Conservation (phyloP, 2,113 vertebrate species). For the Tonatia bakeri region DNA sequence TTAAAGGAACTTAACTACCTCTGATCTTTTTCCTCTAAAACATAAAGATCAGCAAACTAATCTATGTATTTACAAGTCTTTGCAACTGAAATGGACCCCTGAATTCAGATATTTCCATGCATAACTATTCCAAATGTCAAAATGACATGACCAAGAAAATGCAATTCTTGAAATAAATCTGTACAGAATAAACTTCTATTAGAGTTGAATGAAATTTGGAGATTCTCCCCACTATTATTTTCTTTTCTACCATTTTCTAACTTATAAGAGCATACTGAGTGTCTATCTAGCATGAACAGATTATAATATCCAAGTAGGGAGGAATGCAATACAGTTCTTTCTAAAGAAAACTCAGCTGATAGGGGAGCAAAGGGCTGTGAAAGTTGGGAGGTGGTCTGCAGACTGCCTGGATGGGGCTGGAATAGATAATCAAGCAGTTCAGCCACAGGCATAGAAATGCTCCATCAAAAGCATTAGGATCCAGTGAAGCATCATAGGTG, state of each 20-base stretch:
- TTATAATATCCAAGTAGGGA: background rate
- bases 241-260: background rate
- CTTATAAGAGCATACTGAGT: background rate
- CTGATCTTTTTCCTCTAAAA: background rate
- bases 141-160: background rate
- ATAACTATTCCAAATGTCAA: constrained; percentile 9
- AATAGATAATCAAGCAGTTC: background rate
- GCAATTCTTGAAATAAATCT: background rate
- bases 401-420: too few species aligned
- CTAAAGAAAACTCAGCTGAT: background rate
- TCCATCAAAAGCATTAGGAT: background rate
- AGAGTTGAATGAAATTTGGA: background rate
- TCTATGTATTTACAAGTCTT: background rate
- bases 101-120: background rate
- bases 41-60: background rate
- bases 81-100: background rate
- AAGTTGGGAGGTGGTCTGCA: background rate
- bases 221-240: background rate
- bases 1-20: background rate
- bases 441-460: background rate
- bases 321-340: background rate
- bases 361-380: background rate
- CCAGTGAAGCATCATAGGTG: background rate
- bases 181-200: background rate
- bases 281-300: background rate